phyloP scores from a whole-genome alignment of 2,113 vertebrate genomes.

The Alaudala cheleensis region DNA sequence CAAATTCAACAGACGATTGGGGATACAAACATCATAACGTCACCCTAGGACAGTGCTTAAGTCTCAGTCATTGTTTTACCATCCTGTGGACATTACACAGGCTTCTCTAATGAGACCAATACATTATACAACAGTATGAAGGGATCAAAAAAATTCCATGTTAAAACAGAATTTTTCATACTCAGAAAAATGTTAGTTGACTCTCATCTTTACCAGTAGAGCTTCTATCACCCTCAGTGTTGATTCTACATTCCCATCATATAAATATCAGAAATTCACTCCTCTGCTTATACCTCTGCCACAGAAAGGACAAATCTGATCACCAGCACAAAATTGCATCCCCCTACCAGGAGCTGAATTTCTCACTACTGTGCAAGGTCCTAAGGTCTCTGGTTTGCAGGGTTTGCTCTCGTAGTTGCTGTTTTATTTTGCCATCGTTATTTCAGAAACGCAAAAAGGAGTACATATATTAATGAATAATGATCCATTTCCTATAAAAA shows the following conservation, averaged over 20 bases:
- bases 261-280: neutral
- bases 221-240: neutral
- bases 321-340: neutral
- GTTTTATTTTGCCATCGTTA: neutral
- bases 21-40: too few relatives aligned
- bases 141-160: neutral
- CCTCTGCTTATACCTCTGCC: neutral
- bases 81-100: neutral
- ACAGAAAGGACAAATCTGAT: neutral
- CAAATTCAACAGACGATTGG: too few relatives aligned
- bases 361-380: neutral
- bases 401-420: neutral
- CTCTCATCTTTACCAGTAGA: neutral
- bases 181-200: neutral
- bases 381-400: neutral
- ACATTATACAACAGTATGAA: neutral
- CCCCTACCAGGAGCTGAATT: neutral
- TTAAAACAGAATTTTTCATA: neutral
- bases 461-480: neutral
- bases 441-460: neutral
- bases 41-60: too few relatives aligned
- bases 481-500: neutral
- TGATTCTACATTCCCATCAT: neutral
- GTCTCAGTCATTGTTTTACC: neutral
- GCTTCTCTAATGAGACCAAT: neutral